Evolutionary conservation across 2,888 invertebrate genomes (phyloP).

Genomic region (Plebejus argus): DNA sequence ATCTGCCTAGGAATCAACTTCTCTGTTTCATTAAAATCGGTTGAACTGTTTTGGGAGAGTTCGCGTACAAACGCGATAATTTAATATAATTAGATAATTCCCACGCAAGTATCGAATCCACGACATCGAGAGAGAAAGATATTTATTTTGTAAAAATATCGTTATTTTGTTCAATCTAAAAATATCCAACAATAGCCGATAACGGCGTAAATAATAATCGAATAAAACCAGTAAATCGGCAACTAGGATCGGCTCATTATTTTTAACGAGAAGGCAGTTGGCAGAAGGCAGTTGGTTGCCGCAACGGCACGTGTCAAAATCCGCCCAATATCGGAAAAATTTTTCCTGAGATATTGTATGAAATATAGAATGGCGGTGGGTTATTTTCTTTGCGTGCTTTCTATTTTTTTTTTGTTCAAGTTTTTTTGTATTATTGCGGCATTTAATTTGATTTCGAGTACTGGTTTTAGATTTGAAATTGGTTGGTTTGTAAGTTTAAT

Average conservation of each 20-base stretch:
- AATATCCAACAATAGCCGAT: background rate
- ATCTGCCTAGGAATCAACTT: no score
- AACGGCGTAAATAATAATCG: constrained; percentile 9
- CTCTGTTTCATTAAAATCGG: no score
- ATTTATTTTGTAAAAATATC: no score
- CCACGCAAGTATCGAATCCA: no score
- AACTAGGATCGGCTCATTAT: constrained; percentile 66
- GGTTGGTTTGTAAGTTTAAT: no score
- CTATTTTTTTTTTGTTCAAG: background rate
- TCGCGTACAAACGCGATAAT: no score
- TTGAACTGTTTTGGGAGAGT: no score
- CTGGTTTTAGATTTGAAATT: background rate
- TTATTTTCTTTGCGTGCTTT: background rate
- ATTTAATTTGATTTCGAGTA: no score
- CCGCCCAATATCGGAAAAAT: constrained; percentile 65
- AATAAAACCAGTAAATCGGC: constrained; percentile 43
- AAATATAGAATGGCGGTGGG: background rate
- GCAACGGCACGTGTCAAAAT: constrained; percentile 63
- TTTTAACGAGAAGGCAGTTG: constrained; percentile 68
- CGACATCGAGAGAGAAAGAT: no score
- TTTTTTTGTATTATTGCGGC: background rate
- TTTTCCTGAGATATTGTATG: background rate
- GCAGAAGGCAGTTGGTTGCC: no score
- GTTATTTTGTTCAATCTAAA: background rate
- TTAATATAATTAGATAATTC: no score